Percentiles rank a stretch among this genome's conserved stretches.
These are phyloP conservation scores for Catharus bicknelli DNA, from an alignment of 2,113 vertebrate species.

Conservation along the genomic window DNA sequence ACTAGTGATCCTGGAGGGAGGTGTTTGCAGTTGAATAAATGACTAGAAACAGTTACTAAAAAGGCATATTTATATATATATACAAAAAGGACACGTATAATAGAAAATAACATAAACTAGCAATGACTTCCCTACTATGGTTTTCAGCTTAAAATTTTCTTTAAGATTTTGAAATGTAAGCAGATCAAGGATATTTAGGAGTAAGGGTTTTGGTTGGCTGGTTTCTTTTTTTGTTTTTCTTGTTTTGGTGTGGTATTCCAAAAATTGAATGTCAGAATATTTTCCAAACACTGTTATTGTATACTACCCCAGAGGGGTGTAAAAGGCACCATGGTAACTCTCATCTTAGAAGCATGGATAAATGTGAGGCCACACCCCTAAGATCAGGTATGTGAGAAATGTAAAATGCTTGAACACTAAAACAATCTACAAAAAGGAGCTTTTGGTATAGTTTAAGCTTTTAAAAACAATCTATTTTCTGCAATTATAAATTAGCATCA, in stretches of 20 bases:
- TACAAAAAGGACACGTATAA: background rate
- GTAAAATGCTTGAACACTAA: background rate
- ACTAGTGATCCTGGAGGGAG: background rate
- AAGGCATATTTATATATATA: background rate
- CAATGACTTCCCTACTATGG: background rate
- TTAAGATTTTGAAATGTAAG: background rate
- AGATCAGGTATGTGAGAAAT: background rate
- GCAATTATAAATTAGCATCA: background rate
- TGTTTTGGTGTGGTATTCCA: background rate
- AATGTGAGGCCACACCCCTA: background rate
- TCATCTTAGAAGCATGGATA: background rate
- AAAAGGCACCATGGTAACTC: background rate
- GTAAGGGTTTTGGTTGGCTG: rapidly evolving
- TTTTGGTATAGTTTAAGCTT: background rate
- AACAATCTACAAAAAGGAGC: background rate
- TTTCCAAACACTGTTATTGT: background rate
- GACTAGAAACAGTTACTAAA: background rate
- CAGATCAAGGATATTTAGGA: background rate
- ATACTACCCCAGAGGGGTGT: rapidly evolving
- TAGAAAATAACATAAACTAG: background rate
- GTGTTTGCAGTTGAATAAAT: background rate
- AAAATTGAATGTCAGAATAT: background rate
- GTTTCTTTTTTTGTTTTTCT: rapidly evolving
- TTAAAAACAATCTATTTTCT: background rate
- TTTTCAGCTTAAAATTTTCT: background rate